Conservation (phyloP, 2,888 invertebrate species). For the Julus scanicus region DNA sequence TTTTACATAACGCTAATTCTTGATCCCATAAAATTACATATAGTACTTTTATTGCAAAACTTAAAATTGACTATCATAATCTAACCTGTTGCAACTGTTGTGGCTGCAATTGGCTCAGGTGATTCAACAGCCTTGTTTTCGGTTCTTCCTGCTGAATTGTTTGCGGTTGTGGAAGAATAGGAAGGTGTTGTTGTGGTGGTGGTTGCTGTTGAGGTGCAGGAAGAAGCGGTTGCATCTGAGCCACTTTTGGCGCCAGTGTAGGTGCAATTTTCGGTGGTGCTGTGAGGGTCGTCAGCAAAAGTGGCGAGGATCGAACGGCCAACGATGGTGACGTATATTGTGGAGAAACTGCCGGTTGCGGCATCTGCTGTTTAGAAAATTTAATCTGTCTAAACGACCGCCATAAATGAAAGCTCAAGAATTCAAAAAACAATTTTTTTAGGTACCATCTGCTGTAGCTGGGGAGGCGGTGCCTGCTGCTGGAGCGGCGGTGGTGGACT, state of each 20-base stretch:
- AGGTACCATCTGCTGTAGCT: background rate
- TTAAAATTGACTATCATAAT: background rate
- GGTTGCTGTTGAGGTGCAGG: slow-evolving; percentile 40
- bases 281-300: slow-evolving; percentile 57
- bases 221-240: background rate
- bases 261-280: slow-evolving; percentile 52
- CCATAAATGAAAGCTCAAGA: background rate
- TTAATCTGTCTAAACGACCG: background rate
- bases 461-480: slow-evolving; percentile 53
- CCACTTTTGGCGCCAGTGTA: slow-evolving; percentile 29
- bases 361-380: background rate
- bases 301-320: slow-evolving; percentile 54
- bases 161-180: slow-evolving; percentile 2
- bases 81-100: slow-evolving; percentile 61
- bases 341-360: slow-evolving; percentile 18
- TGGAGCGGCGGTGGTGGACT: slow-evolving; percentile 24
- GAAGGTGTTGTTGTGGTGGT: slow-evolving; percentile 46
- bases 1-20: too few species aligned
- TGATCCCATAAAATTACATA: too few species aligned
- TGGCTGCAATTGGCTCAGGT: slow-evolving; percentile 59
- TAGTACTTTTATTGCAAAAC: background rate
- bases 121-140: slow-evolving; percentile 59
- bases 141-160: slow-evolving; percentile 55
- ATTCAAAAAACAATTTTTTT: background rate
- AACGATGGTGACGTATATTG: background rate